Evolutionary conservation across 2,888 invertebrate genomes (phyloP), one percentile per base, ranked within the genome.

Genomic region (Epinotia brunnichana): DNA sequence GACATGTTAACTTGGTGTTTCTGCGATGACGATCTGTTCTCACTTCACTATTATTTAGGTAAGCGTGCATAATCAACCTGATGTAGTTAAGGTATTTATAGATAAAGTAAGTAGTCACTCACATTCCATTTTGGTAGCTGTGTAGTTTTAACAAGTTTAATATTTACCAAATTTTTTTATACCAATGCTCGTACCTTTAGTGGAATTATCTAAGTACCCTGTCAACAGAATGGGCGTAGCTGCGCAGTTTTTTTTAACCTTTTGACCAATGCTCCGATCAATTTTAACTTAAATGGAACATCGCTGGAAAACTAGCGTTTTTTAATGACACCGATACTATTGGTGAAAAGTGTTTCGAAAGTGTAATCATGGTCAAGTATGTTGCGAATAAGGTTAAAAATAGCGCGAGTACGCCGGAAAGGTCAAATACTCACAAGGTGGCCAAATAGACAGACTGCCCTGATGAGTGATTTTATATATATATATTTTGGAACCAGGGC

Each of bases 141-240:
- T 87, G 82, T 90, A 90, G 87, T 76, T 84, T 80, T 88, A 91
- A 90, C 84, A 86, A 88, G 87, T 90, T 89, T 85, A 79, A 83
- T 76, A 77, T 85, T 91, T 90, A 91, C 92, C 91, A 92, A 92
- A 91, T 91, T 91, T 83, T 89, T 88, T 87, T 85, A 92, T 92
- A 92, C 92, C 92, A 92, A 92, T 92, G 92, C 88, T 89, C 87
- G 89, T 89, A 89, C 83, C 80, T 83, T 85, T 87, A 87, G 82
- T 84, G 74, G 75, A 48, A 74, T 68, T 78, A 66, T 66, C 64
- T 41, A 54, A 56, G 66, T 56, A 1, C 29, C 53, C 64, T 35
- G 35, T 19, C 19, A 53, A 53, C 19, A 64, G 64, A 64, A 39
- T 24, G 63, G 39, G 66, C 67, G 56, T 61, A 19, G 54, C 44